These are phyloP conservation scores for Eriocheir sinensis DNA, from an alignment of 1,140 invertebrate species.

Conservation along the genomic window DNA sequence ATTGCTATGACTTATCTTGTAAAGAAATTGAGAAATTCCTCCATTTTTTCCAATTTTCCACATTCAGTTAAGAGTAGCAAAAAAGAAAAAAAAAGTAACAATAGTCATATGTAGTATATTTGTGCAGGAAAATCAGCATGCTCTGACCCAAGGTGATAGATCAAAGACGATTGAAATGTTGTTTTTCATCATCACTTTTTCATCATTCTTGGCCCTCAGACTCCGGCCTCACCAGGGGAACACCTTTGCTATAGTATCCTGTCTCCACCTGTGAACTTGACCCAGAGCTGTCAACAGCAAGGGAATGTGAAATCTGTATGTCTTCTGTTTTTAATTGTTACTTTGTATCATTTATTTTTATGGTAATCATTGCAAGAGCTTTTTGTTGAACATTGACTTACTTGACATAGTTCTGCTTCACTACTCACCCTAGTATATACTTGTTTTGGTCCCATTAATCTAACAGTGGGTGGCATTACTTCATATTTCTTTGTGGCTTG, in stretches of 20 bases:
- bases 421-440: background rate
- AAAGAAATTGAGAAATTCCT: background rate
- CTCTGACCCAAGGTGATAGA: background rate
- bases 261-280: constrained; percentile 60
- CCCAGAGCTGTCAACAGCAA: constrained; percentile 59
- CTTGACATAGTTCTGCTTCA: background rate
- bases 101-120: background rate
- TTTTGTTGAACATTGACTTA: background rate
- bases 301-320: constrained; percentile 61
- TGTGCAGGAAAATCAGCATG: background rate
- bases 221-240: constrained; percentile 58
- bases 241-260: constrained; percentile 53
- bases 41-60: background rate
- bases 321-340: constrained; percentile 37
- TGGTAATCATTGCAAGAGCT: background rate
- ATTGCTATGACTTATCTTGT: background rate
- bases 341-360: background rate
- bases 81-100: too few relatives aligned
- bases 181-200: constrained; percentile 28
- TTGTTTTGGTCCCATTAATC: background rate
- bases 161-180: background rate
- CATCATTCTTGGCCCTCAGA: constrained; percentile 61
- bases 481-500: background rate
- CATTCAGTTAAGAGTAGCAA: too few relatives aligned
- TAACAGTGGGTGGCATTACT: background rate